Evolutionary conservation across 2,888 invertebrate genomes (phyloP), one percentile per base, ranked within the genome.

Genomic region (Pollenia griseotomentosa): DNA sequence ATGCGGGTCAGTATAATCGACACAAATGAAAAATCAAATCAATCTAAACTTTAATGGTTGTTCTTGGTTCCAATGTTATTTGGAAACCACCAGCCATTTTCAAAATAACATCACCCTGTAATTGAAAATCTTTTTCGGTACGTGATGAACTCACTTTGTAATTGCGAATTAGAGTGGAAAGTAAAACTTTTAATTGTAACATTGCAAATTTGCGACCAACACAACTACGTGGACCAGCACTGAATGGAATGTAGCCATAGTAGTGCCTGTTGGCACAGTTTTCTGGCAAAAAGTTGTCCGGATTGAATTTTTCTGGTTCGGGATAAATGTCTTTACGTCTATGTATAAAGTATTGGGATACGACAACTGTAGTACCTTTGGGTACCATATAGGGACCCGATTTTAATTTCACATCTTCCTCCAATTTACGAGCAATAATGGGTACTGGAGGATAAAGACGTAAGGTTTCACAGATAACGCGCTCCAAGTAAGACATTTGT

Each of bases 391-490:
- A 95, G 79, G 95, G 94, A 0, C 95, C 95, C 0, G 96, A 96
- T 10, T 93, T 81, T 19, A 92, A 86, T 93, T 96, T 95, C 7
- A 96, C 94, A 89, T 97, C 97, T 63, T 95, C 94, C 71, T 95
- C 95, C 53, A 97, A 92, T 90, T 96, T 95, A 73, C 97, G 95
- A 0, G 96, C 97, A 90, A 97, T 97, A 46, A 96, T 91, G 0
- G 97, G 97, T 86, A 97, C 97, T 90, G 97, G 97, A 90, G 97
- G 97, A 91, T 96, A 97, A 94, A 97, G 93, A 79, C 97, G 94
- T 19, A 97, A 94, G 0, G 97, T 95, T 92, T 97, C 97, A 92
- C 97, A 95, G 57, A 97, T 95, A 40, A 97, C 97, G 82, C 97
- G 94, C 91, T 97, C 97, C 75, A 97, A 93, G 89, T 97, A 97